These are phyloP conservation scores for Antheraea pernyi DNA, from an alignment of 1,140 invertebrate genomes.

Conservation along the genomic window DNA sequence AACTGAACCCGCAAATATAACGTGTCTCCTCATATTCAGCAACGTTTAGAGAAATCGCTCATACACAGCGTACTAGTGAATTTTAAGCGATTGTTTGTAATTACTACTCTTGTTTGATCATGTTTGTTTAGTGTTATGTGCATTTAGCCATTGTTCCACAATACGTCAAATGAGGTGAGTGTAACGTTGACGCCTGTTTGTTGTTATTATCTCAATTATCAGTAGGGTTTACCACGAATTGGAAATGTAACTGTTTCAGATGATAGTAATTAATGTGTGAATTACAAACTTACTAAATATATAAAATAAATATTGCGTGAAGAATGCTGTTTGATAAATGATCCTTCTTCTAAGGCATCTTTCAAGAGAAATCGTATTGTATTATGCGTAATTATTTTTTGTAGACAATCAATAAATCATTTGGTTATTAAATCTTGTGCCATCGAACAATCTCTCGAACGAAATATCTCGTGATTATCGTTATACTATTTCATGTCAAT, in stretches of 20 bases:
- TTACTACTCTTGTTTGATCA: conserved; percentile 16
- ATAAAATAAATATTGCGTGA: too few relatives aligned
- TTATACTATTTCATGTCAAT: too few relatives aligned
- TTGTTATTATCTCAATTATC: conserved; percentile 8
- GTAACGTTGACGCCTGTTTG: conserved; percentile 7
- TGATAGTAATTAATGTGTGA: not conserved
- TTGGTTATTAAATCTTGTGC: too few relatives aligned
- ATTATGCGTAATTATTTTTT: too few relatives aligned
- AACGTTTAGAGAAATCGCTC: conserved; percentile 16
- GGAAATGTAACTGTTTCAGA: not conserved
- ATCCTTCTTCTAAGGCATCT: too few relatives aligned
- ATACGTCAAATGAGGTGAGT: conserved; percentile 14
- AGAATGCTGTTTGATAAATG: too few relatives aligned
- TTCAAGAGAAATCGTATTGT: too few relatives aligned
- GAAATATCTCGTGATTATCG: too few relatives aligned
- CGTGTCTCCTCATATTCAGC: conserved; percentile 16
- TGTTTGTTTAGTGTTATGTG: conserved; percentile 22
- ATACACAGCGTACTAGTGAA: conserved; percentile 8
- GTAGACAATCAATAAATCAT: too few relatives aligned
- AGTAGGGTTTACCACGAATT: not conserved
- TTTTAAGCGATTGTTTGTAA: conserved; percentile 26
- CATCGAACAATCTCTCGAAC: too few relatives aligned
- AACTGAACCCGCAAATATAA: conserved; percentile 20
- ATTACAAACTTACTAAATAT: too few relatives aligned
- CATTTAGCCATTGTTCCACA: conserved; percentile 15